Percentiles rank a stretch among this genome's conserved stretches.
phyloP scores from a whole-genome alignment of 1,140 invertebrate species.

The Cepaea nemoralis region DNA sequence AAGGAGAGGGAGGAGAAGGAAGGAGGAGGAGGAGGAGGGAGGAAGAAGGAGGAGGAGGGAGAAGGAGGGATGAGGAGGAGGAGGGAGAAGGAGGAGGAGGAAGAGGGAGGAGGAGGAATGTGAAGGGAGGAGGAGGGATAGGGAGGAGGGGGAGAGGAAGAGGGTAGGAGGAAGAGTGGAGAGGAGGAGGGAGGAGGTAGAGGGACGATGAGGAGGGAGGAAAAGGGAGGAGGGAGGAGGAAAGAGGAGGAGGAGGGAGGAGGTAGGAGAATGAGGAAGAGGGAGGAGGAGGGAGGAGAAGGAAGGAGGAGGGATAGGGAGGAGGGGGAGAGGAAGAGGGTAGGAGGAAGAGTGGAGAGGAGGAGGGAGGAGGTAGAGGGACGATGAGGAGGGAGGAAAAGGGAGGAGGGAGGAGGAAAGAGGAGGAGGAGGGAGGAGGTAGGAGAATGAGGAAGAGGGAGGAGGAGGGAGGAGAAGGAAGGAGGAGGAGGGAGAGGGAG shows the following conservation, averaged over 20 bases:
- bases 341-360: too few species aligned
- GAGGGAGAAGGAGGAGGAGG: constrained; percentile 14
- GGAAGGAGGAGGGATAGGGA: background rate
- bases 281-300: background rate
- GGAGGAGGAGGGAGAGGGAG: too few species aligned
- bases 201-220: background rate
- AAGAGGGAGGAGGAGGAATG: constrained; percentile 17
- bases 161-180: too few species aligned
- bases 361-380: background rate
- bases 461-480: background rate
- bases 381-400: background rate
- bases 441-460: too few species aligned
- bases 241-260: too few species aligned
- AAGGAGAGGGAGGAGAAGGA: too few species aligned
- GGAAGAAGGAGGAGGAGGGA: background rate
- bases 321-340: too few species aligned
- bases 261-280: too few species aligned
- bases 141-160: constrained; percentile 1
- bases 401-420: background rate
- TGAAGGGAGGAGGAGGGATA: constrained; percentile 12
- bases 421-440: too few species aligned
- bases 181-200: background rate
- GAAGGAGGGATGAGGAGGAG: too few species aligned
- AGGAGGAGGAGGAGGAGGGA: too few species aligned
- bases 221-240: background rate